Percentiles rank a stretch among this genome's conserved stretches.
Evolutionary conservation across 2,113 vertebrate genomes (phyloP).

Genomic region (Epinephelus lanceolatus): DNA sequence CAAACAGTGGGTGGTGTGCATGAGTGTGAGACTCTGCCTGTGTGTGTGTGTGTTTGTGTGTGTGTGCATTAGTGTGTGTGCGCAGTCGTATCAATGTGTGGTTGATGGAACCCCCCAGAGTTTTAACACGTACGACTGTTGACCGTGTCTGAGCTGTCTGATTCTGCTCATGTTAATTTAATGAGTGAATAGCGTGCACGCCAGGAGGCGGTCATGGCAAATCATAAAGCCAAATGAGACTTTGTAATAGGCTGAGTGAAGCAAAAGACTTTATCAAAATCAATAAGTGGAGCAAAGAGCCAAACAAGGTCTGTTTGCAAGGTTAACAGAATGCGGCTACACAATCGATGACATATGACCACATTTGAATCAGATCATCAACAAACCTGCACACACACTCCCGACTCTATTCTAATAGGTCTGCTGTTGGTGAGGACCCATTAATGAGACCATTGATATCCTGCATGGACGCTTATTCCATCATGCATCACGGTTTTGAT

Average conservation of each 20-base stretch:
- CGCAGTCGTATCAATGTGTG: background rate
- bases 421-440: constrained; percentile 2
- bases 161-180: constrained; percentile 69
- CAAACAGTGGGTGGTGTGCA: constrained; percentile 44
- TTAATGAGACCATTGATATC: constrained; percentile 37
- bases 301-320: constrained; percentile 44
- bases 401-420: background rate
- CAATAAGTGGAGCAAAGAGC: constrained; percentile 57
- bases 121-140: constrained; percentile 40
- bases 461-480: constrained; percentile 14
- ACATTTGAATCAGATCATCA: constrained; percentile 35
- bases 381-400: background rate
- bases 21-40: constrained; percentile 20
- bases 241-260: constrained; percentile 56
- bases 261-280: constrained; percentile 67
- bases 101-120: constrained; percentile 46
- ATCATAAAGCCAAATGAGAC: constrained; percentile 69
- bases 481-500: constrained; percentile 5
- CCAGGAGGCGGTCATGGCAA: constrained; percentile 56
- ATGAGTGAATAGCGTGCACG: constrained; percentile 54
- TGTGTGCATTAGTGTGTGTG: background rate
- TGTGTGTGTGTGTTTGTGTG: background rate
- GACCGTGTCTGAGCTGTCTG: constrained; percentile 57
- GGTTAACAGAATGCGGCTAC: constrained; percentile 39
- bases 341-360: constrained; percentile 43